Percentiles rank a stretch among this genome's conserved stretches.
These are phyloP conservation scores for Rugalucina vietnamica DNA, from an alignment of 2,888 invertebrate species.

Conservation along the genomic window DNA sequence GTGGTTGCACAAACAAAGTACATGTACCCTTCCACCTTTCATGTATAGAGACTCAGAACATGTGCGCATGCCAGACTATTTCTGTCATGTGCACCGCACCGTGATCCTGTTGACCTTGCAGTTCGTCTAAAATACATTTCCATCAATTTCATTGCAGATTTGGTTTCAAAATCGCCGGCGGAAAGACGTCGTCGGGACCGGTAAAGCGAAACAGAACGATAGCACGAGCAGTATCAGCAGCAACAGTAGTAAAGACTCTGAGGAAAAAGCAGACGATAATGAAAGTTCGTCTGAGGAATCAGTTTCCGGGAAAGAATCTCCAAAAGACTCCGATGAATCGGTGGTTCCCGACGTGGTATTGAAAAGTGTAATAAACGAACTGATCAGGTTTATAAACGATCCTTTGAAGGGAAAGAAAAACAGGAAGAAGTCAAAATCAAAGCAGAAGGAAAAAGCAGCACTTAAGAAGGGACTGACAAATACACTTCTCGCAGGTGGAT, in stretches of 20 bases:
- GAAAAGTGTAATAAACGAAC: constrained; percentile 77
- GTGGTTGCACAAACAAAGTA: no score
- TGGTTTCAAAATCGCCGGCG: constrained; percentile 83
- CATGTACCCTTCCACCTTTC: no score
- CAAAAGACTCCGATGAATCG: constrained; percentile 52
- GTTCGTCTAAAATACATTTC: no score
- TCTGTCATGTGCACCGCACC: no score
- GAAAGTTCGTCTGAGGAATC: constrained; percentile 39
- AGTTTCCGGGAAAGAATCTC: neutral
- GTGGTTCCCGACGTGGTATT: constrained; percentile 77
- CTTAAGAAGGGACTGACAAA: constrained; percentile 55
- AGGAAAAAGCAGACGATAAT: constrained; percentile 36
- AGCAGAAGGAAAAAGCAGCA: constrained; percentile 46
- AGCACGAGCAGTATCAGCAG: constrained; percentile 58
- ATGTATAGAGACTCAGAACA: no score
- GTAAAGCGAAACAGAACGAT: constrained; percentile 50
- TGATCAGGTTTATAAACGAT: constrained; percentile 75
- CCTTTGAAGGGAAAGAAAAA: constrained; percentile 71
- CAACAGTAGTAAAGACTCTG: constrained; percentile 38
- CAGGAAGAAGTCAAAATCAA: constrained; percentile 65
- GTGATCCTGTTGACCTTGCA: no score
- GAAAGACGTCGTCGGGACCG: constrained; percentile 78
- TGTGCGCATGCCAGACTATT: no score
- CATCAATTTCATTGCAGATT: constrained; percentile 70
- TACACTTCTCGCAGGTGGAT: constrained; percentile 66